A percentile compares a stretch with the other conserved stretches of the same genome.
These are phyloP conservation scores for Oligia latruncula DNA, from an alignment of 2,888 invertebrate genomes.

Conservation along the genomic window DNA sequence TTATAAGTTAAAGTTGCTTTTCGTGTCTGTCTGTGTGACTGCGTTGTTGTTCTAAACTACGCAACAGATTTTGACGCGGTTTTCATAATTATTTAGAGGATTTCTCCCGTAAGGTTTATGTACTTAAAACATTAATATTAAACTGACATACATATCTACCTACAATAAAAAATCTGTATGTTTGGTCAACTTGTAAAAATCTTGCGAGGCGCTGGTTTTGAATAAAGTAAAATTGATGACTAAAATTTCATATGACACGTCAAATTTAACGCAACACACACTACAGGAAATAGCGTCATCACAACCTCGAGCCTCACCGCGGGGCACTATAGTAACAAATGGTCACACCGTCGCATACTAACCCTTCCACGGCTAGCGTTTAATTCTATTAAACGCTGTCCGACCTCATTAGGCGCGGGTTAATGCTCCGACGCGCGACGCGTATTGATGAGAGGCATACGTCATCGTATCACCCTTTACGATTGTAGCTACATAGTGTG, in stretches of 20 bases:
- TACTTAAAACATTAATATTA: neutral
- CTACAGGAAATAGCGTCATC: slow-evolving; percentile 62
- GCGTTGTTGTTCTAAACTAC: neutral
- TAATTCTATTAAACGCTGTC: slow-evolving; percentile 86
- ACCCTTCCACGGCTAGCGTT: slow-evolving; percentile 74
- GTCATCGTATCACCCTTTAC: slow-evolving; percentile 81
- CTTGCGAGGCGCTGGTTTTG: neutral
- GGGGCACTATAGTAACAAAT: slow-evolving; percentile 62
- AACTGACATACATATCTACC: neutral
- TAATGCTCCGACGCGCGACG: slow-evolving; percentile 81
- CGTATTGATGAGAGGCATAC: slow-evolving; percentile 85
- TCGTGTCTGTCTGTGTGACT: neutral
- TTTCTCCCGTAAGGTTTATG: neutral
- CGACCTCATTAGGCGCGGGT: slow-evolving; percentile 85
- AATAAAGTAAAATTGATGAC: slow-evolving; percentile 16
- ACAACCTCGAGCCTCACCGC: slow-evolving; percentile 52
- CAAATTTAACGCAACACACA: slow-evolving; percentile 40
- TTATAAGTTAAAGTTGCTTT: neutral
- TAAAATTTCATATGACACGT: slow-evolving; percentile 14
- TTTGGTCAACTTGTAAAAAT: neutral
- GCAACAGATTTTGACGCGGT: neutral
- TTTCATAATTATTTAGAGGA: neutral
- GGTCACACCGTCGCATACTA: slow-evolving; percentile 49
- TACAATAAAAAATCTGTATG: too few relatives aligned
- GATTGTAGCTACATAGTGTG: slow-evolving; percentile 31